A percentile compares a stretch with the other conserved stretches of the same genome.
These are phyloP conservation scores for Eretmochelys imbricata DNA, from an alignment of 2,113 vertebrate species.

Conservation along the genomic window DNA sequence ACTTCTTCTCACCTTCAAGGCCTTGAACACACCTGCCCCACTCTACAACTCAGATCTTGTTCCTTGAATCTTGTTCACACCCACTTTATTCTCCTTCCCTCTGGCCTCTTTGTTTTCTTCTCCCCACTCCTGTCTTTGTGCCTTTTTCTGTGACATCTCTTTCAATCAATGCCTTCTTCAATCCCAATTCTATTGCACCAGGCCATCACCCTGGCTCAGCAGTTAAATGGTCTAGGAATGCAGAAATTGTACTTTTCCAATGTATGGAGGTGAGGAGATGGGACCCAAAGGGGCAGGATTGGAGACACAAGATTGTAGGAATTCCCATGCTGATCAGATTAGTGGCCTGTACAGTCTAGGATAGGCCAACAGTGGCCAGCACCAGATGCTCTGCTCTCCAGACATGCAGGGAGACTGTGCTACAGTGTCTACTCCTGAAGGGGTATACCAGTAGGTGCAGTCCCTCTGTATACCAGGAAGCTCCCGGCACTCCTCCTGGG, in stretches of 20 bases:
- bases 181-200: not conserved
- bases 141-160: not conserved
- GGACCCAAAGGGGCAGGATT: not conserved
- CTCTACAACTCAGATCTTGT: not conserved
- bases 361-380: not conserved
- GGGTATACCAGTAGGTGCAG: not conserved
- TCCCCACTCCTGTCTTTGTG: not conserved
- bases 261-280: not conserved
- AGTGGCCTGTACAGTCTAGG: not conserved
- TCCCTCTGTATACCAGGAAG: accelerated
- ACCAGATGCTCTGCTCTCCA: not conserved
- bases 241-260: not conserved
- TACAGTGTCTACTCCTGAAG: not conserved
- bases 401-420: not conserved
- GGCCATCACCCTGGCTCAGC: not conserved
- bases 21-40: not conserved
- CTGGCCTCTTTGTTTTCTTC: not conserved
- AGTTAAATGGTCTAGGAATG: not conserved
- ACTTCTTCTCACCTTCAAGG: not conserved
- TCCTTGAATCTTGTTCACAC: not conserved
- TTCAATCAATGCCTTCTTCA: not conserved
- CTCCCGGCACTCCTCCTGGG: not conserved
- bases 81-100: not conserved
- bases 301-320: not conserved
- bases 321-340: not conserved